A percentile compares a stretch with the other conserved stretches of the same genome.
Evolutionary conservation across 2,888 invertebrate species (phyloP).

Genomic region (Brachyptera risi): DNA sequence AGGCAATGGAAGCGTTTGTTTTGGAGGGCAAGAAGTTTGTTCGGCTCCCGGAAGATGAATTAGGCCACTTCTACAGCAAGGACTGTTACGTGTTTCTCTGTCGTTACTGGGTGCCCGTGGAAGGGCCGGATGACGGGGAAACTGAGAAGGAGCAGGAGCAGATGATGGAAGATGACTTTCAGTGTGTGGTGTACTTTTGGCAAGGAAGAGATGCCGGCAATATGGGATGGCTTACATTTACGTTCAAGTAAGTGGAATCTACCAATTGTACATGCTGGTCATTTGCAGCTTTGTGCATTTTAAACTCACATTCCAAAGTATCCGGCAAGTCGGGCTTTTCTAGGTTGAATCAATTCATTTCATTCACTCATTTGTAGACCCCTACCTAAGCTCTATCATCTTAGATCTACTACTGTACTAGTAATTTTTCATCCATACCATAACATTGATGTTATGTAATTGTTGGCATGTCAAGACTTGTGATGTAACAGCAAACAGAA

Average conservation of each 20-base stretch:
- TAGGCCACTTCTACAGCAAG: conserved; percentile 85
- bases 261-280: too few relatives aligned
- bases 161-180: conserved; percentile 64
- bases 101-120: conserved; percentile 82
- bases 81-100: conserved; percentile 99
- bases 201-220: conserved; percentile 95
- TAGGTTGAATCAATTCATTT: too few relatives aligned
- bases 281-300: too few relatives aligned
- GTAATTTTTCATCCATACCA: too few relatives aligned
- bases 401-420: too few relatives aligned
- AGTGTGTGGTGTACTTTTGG: conserved; percentile 99
- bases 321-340: too few relatives aligned
- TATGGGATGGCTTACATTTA: conserved; percentile 99
- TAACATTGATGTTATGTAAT: too few relatives aligned
- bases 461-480: too few relatives aligned
- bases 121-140: conserved; percentile 53
- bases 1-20: conserved; percentile 96
- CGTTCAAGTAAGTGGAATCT: conserved; percentile 73
- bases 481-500: too few relatives aligned
- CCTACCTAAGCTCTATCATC: too few relatives aligned
- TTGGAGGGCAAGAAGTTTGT: conserved; percentile 96
- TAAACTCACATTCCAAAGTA: too few relatives aligned
- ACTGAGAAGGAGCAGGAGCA: conserved; percentile 24
- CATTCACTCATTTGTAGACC: too few relatives aligned
- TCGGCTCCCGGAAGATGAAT: conserved; percentile 90